Conservation (phyloP, 1,140 invertebrate species). For the Microplitis demolitor region DNA sequence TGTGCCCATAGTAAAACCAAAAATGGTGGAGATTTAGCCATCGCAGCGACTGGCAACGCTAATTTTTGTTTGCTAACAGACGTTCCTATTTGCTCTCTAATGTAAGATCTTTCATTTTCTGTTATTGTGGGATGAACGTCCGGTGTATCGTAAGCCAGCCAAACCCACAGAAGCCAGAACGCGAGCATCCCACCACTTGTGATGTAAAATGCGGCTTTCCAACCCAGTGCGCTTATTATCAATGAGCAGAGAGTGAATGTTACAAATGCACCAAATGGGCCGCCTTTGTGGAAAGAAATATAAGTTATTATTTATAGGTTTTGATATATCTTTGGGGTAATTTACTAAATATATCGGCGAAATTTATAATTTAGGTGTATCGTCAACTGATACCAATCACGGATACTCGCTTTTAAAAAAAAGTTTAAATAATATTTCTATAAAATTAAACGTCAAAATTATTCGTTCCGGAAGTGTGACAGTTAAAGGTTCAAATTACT, state of each 20-base stretch:
- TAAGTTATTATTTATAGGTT: conserved; percentile 6
- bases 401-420: too few species aligned
- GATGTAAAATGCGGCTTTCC: conserved; percentile 76
- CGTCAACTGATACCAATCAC: too few species aligned
- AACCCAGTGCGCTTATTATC: conserved; percentile 69
- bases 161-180: conserved; percentile 70
- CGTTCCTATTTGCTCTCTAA: conserved; percentile 67
- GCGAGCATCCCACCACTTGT: conserved; percentile 68
- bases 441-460: too few species aligned
- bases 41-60: conserved; percentile 50
- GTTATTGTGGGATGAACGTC: conserved; percentile 76
- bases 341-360: too few species aligned
- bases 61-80: conserved; percentile 63
- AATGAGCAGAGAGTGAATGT: conserved; percentile 73
- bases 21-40: conserved; percentile 71
- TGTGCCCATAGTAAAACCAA: conserved; percentile 71
- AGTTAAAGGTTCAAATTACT: too few species aligned
- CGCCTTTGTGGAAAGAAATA: conserved; percentile 63
- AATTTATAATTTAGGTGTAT: too few species aligned
- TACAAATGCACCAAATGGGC: conserved; percentile 77
- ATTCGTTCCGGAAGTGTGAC: too few species aligned
- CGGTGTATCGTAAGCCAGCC: conserved; percentile 73
- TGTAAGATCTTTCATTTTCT: conserved; percentile 76
- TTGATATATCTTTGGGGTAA: neutral
- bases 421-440: too few species aligned